Conservation (phyloP, 2,888 invertebrate species). For the Tachina lurida region DNA sequence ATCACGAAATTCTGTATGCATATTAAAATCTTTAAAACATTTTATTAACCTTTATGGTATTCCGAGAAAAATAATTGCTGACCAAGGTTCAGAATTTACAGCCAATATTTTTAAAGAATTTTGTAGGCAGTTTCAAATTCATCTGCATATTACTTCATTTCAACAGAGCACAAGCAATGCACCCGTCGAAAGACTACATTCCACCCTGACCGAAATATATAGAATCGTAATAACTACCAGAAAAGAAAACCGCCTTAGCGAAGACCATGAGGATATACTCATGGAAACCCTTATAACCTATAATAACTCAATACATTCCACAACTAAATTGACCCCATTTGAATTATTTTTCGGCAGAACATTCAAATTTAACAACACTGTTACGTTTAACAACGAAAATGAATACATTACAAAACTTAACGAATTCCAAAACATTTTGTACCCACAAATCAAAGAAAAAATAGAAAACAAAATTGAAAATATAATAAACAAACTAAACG, state of each 20-base stretch:
- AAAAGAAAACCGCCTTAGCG: no score
- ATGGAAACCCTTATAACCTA: constrained; percentile 27
- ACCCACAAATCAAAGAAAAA: background rate
- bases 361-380: background rate
- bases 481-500: constrained; percentile 23
- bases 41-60: constrained; percentile 15
- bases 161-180: background rate
- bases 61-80: constrained; percentile 15
- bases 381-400: background rate
- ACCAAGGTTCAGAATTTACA: constrained; percentile 27
- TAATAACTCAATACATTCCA: no score
- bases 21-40: constrained; percentile 23
- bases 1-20: constrained; percentile 41
- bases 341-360: no score
- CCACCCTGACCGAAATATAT: constrained; percentile 57
- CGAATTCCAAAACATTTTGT: constrained; percentile 22
- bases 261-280: constrained; percentile 15
- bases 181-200: constrained; percentile 6
- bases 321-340: constrained; percentile 25
- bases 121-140: constrained; percentile 19
- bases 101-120: constrained; percentile 33
- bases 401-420: constrained; percentile 43
- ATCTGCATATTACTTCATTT: constrained; percentile 9
- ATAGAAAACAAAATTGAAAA: background rate
- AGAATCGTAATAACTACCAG: no score